Evolutionary conservation across 2,113 vertebrate genomes (phyloP), one percentile per base, ranked within the genome.

Genomic region (Oncorhynchus clarkii): DNA sequence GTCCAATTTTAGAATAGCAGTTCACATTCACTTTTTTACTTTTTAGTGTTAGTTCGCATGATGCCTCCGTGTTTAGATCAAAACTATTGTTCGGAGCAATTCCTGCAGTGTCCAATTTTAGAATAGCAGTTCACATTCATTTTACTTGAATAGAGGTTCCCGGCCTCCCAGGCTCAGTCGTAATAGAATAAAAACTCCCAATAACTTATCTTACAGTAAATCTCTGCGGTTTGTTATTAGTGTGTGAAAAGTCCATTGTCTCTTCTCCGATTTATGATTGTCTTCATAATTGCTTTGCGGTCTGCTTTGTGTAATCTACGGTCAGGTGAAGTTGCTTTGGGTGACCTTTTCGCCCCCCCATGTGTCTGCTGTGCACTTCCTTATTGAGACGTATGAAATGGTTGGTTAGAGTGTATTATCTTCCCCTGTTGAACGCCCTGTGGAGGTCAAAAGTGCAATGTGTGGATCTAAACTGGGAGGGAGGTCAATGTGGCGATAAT

Each of bases 371-470:
- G 75, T 78, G 77, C 80, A 71, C 81, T 84, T 84, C 59, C 89
- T 89, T 74, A 80, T 84, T 85, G 85, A 84, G 85, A 88, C 82
- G 81, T 80, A 90, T 88, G 88, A 88, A 89, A 90, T 81, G 81
- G 85, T 83, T 88, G 34, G 77, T 90, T 89, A 87, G 85, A 89
- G 89, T 88, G 89, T 79, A 91, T 92, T 91, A 90, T 89, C 85
- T 90, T 80, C 79, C 74, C 82, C 83, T 77, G 49, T 57, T 84
- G 29, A 20, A 51, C 82, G 81, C 69, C 85, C 83, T 49, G 9
- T 73, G 24, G 86, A 88, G 91, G 90, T 90, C 91, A 90, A 80
- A 82, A 82, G 81, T 82, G 85, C 81, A 66, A 85, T 83, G 81
- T 22, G 54, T 20, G 69, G 49, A 54, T 54, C 12, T 18, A 18